These are phyloP conservation scores for Parapristionchus giblindavisi DNA, from an alignment of 2,888 invertebrate species.

Conservation along the genomic window DNA sequence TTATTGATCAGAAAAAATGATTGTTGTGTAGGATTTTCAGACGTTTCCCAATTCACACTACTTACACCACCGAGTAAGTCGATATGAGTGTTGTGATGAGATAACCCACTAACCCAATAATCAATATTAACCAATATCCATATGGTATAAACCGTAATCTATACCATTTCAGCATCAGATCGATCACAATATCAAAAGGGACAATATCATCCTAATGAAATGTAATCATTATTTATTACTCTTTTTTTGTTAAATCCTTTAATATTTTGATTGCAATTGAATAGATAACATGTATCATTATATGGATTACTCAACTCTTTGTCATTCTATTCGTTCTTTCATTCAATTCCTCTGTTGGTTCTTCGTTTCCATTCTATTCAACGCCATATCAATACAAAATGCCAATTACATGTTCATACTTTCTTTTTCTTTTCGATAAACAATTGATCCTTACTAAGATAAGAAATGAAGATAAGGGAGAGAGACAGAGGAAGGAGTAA, in stretches of 20 bases:
- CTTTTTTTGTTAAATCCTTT: too few relatives aligned
- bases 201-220: slow-evolving; percentile 25
- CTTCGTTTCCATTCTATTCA: not conserved
- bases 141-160: too few relatives aligned
- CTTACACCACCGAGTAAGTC: slow-evolving; percentile 1
- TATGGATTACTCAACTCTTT: not conserved
- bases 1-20: not conserved
- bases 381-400: slow-evolving; percentile 25
- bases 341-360: not conserved
- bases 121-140: not conserved
- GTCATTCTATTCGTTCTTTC: not conserved
- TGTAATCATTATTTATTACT: not conserved
- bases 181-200: slow-evolving; percentile 18
- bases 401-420: too few relatives aligned
- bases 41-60: slow-evolving; percentile 2
- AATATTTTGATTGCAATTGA: slow-evolving; percentile 11
- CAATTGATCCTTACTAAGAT: too few relatives aligned
- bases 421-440: too few relatives aligned
- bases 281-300: too few relatives aligned
- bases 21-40: slow-evolving; percentile 17
- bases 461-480: too few relatives aligned
- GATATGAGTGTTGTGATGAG: not conserved
- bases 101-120: not conserved
- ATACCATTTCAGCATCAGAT: slow-evolving; percentile 1
- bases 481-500: too few relatives aligned